Conservation (phyloP, 2,113 vertebrate genomes). For the Ictidomys tridecemlineatus region DNA sequence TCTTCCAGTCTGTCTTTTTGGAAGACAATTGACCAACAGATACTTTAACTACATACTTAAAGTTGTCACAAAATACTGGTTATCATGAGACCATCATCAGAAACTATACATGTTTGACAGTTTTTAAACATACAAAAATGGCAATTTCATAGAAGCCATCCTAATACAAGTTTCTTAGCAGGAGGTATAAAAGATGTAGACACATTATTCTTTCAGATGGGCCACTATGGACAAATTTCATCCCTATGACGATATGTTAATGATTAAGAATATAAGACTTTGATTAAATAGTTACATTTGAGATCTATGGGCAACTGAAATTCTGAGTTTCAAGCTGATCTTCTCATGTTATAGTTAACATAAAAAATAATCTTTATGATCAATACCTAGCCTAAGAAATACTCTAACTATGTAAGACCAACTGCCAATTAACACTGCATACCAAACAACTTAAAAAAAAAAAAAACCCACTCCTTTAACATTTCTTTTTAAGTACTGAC, state of each 20-base stretch:
- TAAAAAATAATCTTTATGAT: background rate
- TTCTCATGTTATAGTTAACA: background rate
- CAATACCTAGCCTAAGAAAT: background rate
- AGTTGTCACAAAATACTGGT: background rate
- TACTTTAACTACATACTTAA: background rate
- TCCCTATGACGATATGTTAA: background rate
- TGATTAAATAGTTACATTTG: background rate
- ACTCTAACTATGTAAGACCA: background rate
- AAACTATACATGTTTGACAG: background rate
- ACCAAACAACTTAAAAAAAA: background rate
- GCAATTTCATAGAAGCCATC: background rate
- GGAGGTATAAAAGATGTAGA: background rate
- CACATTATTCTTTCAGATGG: background rate
- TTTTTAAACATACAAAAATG: background rate
- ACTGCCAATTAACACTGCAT: background rate
- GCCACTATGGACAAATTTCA: background rate
- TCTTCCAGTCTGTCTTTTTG: background rate
- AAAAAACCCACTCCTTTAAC: background rate
- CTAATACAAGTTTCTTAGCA: background rate
- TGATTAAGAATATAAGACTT: background rate
- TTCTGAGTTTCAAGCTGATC: background rate
- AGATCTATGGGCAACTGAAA: background rate
- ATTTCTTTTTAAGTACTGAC: background rate
- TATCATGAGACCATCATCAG: background rate
- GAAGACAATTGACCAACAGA: background rate